Evolutionary conservation across 2,888 invertebrate species (phyloP), one percentile per base, ranked within the genome.

Genomic region (Melieria omissa): DNA sequence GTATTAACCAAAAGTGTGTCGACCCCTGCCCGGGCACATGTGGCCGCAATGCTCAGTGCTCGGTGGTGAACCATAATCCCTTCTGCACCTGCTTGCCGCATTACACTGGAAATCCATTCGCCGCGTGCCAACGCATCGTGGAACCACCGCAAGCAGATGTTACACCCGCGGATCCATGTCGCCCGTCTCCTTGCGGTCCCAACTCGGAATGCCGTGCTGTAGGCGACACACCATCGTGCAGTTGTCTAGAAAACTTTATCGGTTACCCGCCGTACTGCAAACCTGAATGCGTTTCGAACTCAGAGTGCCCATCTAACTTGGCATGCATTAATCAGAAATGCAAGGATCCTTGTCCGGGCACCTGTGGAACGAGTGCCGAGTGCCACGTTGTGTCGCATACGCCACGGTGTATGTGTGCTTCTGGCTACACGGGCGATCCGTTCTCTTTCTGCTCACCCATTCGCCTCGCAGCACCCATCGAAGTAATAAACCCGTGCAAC

Each of bases 261-360:
- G 93, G 93, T 63, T 89, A 90, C 65, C 93, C 94, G 46, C 93
- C 93, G 4, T 91, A 92, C 75, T 93, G 93, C 81, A 88, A 91
- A 79, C 93, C 93, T 6, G 93, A 93, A 87, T 94, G 94, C 83
- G 89, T 92, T 12, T 89, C 90, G 3, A 93, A 91, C 84, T 89
- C 91, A 46, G 93, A 93, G 84, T 94, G 94, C 82, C 79, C 90
- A 1, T 90, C 90, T 78, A 90, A 91, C 79, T 87, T 90, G 82
- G 93, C 93, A 60, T 94, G 94, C 82, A 88, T 92, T 5, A 91
- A 91, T 81, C 90, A 91, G 79, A 93, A 92, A 88, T 94, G 94
- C 83, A 89, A 89, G 84, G 92, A 92, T 83, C 91, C 91, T 8
- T 95, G 94, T 80, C 90, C 90, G 6, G 91, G 92, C 58, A 89